Conservation (phyloP, 2,113 vertebrate genomes). For the Vulpes vulpes region DNA sequence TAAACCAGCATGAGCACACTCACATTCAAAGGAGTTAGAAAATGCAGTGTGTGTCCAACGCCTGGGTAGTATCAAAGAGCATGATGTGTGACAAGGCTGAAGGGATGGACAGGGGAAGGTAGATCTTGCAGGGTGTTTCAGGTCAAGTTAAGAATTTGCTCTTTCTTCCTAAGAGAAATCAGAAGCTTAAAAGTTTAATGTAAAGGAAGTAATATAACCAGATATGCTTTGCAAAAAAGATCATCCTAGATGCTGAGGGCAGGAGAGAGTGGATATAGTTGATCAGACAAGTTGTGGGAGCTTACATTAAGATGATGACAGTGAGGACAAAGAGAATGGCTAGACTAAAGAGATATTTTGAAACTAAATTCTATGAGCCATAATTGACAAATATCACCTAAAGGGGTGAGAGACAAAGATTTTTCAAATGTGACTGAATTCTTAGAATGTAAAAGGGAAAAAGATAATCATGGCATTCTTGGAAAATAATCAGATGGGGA, state of each 20-base stretch:
- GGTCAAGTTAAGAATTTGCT: background rate
- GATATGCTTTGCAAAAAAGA: background rate
- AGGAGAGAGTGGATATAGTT: background rate
- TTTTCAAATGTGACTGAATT: background rate
- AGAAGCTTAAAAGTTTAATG: background rate
- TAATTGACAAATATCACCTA: background rate
- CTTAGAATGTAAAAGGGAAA: background rate
- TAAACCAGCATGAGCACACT: background rate
- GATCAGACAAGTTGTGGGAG: background rate
- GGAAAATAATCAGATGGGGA: background rate
- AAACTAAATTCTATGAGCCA: background rate
- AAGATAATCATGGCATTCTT: background rate
- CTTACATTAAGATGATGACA: background rate
- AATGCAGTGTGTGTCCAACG: background rate
- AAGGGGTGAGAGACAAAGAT: background rate
- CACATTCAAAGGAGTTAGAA: background rate
- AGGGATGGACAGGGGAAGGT: background rate
- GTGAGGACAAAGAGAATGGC: background rate
- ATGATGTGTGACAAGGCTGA: background rate
- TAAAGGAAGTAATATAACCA: background rate
- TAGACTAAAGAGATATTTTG: background rate
- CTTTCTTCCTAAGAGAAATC: background rate
- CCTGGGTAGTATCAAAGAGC: background rate
- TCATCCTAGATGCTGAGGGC: background rate
- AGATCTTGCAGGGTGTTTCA: background rate